Evolutionary conservation across 2,797 vertebrate species (phyloP).

Genomic region (Crypturellus tataupa): DNA sequence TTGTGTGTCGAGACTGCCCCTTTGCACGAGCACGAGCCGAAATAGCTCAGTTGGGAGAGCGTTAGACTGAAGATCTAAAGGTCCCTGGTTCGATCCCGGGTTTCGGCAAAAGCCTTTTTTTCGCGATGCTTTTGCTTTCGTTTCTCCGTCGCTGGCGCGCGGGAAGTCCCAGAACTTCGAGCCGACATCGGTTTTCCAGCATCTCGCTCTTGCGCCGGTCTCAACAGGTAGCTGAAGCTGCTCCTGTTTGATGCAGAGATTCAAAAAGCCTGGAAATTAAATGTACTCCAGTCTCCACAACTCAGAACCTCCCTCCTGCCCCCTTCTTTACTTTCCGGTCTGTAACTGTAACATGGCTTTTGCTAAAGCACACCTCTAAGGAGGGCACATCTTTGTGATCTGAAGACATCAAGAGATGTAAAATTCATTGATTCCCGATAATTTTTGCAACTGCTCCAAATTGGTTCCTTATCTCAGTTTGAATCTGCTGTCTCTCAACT

Average conservation of each 20-base stretch:
- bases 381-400: neutral
- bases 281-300: fast-evolving
- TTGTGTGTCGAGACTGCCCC: too few species aligned
- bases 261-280: neutral
- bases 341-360: neutral
- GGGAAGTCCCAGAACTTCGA: neutral
- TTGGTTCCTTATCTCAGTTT: neutral
- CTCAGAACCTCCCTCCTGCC: neutral
- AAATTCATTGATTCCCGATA: neutral
- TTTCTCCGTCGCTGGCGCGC: too few species aligned
- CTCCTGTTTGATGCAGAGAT: neutral
- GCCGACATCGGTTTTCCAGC: fast-evolving
- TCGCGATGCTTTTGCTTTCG: too few species aligned
- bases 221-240: neutral
- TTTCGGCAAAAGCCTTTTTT: conserved; percentile 61
- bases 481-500: neutral
- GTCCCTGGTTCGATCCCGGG: conserved; percentile 84
- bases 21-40: neutral
- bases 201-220: neutral
- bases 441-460: neutral
- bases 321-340: neutral
- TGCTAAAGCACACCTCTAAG: neutral
- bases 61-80: conserved; percentile 84
- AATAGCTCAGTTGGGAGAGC: conserved; percentile 85
- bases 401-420: neutral